Percentiles rank a stretch among this genome's conserved stretches.
Conservation (phyloP, 2,113 vertebrate genomes). For the Aix galericulata region DNA sequence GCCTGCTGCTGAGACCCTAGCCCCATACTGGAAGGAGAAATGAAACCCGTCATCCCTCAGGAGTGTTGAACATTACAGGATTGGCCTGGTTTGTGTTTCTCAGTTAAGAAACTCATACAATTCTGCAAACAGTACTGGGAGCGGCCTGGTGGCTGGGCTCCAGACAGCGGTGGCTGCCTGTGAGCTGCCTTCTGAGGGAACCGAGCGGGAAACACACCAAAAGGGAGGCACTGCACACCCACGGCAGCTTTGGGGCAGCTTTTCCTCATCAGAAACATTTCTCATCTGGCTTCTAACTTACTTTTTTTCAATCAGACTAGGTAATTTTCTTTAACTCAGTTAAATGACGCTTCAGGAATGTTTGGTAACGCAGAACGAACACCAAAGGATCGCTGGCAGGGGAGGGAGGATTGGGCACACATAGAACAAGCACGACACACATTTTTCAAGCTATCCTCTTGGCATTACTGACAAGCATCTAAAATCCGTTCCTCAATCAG, state of each 20-base stretch:
- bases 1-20: background rate
- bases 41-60: accelerated
- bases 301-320: background rate
- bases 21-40: background rate
- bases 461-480: background rate
- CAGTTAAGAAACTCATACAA: background rate
- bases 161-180: background rate
- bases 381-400: background rate
- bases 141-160: accelerated
- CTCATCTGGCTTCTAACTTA: background rate
- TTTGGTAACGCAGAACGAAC: background rate
- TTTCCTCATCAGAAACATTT: background rate
- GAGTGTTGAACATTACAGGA: too few species aligned
- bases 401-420: too few species aligned
- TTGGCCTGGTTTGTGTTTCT: background rate
- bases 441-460: too few species aligned
- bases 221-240: accelerated
- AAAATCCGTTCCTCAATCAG: background rate
- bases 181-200: background rate
- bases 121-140: background rate
- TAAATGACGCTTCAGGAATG: background rate
- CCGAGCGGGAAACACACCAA: too few species aligned
- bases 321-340: background rate
- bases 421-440: too few species aligned
- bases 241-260: background rate